A percentile compares a stretch with the other conserved stretches of the same genome.
Evolutionary conservation across 2,113 vertebrate genomes (phyloP).

Genomic region (Collichthys lucidus): DNA sequence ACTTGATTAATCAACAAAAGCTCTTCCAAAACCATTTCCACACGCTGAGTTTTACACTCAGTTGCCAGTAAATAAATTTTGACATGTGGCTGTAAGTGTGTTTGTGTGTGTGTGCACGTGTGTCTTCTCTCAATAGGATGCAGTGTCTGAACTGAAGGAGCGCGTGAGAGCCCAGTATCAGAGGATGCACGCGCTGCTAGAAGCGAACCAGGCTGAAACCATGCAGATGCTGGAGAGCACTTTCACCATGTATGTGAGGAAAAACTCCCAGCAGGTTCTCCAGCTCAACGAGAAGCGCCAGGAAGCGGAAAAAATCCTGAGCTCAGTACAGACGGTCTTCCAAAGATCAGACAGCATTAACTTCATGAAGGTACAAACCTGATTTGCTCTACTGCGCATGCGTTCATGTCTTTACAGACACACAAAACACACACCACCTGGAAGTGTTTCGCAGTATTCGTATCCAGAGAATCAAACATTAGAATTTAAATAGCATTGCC

Average conservation of each 20-base stretch:
- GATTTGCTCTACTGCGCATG: background rate
- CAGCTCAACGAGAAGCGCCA: constrained; percentile 93
- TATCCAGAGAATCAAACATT: background rate
- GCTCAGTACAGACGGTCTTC: constrained; percentile 92
- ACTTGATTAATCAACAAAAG: background rate
- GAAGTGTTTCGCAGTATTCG: background rate
- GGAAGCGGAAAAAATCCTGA: constrained; percentile 95
- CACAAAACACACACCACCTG: background rate
- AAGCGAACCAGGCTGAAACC: constrained; percentile 92
- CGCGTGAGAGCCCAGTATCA: constrained; percentile 93
- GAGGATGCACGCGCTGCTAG: constrained; percentile 94
- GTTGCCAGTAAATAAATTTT: background rate
- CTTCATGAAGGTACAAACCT: constrained; percentile 93
- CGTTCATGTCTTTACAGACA: background rate
- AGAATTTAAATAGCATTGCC: background rate
- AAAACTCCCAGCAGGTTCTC: constrained; percentile 93
- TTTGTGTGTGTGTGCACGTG: background rate
- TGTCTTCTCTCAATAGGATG: constrained; percentile 84
- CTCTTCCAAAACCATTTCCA: background rate
- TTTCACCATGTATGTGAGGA: constrained; percentile 90
- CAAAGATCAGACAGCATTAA: constrained; percentile 94
- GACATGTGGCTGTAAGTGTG: too few relatives aligned
- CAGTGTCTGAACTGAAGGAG: constrained; percentile 95
- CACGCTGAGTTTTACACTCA: background rate
- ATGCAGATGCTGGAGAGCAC: constrained; percentile 95